Percentiles rank a stretch among this genome's conserved stretches.
These are phyloP conservation scores for Lasioglossum zephyrum DNA, from an alignment of 2,888 invertebrate genomes.

Conservation along the genomic window DNA sequence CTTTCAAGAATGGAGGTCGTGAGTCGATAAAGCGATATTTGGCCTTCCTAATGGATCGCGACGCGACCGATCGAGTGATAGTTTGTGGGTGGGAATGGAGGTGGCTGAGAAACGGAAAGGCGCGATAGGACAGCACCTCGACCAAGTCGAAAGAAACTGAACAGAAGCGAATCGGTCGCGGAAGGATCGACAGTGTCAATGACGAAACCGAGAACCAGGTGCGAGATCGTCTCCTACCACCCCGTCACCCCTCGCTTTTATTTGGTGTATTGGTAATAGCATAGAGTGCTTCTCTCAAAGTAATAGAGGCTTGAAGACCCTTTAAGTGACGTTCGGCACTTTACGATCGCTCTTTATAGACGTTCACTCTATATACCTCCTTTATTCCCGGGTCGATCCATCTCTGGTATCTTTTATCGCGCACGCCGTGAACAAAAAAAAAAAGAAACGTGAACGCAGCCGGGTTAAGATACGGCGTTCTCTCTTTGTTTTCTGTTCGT, in stretches of 20 bases:
- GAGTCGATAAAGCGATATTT: slow-evolving; percentile 67
- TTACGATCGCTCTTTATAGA: slow-evolving; percentile 68
- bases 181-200: slow-evolving; percentile 34
- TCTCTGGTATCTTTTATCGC: slow-evolving; percentile 46
- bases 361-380: slow-evolving; percentile 31
- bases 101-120: neutral
- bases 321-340: slow-evolving; percentile 75
- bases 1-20: slow-evolving; percentile 65
- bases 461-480: slow-evolving; percentile 12
- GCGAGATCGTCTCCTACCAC: slow-evolving; percentile 27
- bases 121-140: neutral
- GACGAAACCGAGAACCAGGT: slow-evolving; percentile 55
- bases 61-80: slow-evolving; percentile 57
- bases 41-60: slow-evolving; percentile 58
- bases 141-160: slow-evolving; percentile 42
- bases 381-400: slow-evolving; percentile 37
- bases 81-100: slow-evolving; percentile 43
- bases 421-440: neutral
- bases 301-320: slow-evolving; percentile 75
- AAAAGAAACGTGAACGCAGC: neutral
- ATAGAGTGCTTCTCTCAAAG: slow-evolving; percentile 75
- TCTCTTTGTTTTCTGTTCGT: slow-evolving; percentile 11
- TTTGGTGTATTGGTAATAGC: slow-evolving; percentile 78
- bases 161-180: slow-evolving; percentile 40
- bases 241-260: slow-evolving; percentile 50